These are phyloP conservation scores for Liolophura sinensis DNA, from an alignment of 1,140 invertebrate genomes.

Conservation along the genomic window DNA sequence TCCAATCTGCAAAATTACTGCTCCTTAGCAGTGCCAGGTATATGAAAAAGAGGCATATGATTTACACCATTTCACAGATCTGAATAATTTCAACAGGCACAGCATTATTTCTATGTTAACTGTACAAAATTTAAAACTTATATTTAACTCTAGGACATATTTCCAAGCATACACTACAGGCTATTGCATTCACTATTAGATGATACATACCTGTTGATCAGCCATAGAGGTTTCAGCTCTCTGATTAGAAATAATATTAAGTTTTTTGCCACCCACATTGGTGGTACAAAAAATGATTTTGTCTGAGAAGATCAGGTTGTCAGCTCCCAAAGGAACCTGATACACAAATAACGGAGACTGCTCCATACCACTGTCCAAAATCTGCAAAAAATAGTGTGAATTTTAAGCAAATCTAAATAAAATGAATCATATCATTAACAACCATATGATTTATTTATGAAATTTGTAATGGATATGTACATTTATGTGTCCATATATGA, in stretches of 20 bases:
- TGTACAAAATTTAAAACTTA: too few species aligned
- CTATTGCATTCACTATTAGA: too few species aligned
- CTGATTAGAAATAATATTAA: conserved; percentile 67
- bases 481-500: neutral
- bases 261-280: conserved; percentile 50
- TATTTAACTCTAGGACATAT: too few species aligned
- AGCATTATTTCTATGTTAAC: too few species aligned
- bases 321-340: conserved; percentile 67
- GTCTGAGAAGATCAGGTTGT: conserved; percentile 66
- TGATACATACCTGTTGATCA: conserved; percentile 60
- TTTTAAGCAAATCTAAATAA: neutral
- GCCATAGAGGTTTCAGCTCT: conserved; percentile 66
- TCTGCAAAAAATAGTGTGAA: conserved; percentile 29
- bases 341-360: conserved; percentile 71
- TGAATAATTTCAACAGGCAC: too few species aligned
- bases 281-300: conserved; percentile 67
- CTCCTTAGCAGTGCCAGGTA: too few species aligned
- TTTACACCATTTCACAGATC: too few species aligned
- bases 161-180: too few species aligned
- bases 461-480: too few species aligned
- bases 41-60: too few species aligned
- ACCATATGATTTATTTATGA: too few species aligned
- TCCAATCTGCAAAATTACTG: too few species aligned
- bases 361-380: conserved; percentile 65
- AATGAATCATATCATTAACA: neutral